Percentiles rank a stretch among this genome's conserved stretches.
phyloP scores from a whole-genome alignment of 2,888 invertebrate genomes.

The Urechis unicinctus region DNA sequence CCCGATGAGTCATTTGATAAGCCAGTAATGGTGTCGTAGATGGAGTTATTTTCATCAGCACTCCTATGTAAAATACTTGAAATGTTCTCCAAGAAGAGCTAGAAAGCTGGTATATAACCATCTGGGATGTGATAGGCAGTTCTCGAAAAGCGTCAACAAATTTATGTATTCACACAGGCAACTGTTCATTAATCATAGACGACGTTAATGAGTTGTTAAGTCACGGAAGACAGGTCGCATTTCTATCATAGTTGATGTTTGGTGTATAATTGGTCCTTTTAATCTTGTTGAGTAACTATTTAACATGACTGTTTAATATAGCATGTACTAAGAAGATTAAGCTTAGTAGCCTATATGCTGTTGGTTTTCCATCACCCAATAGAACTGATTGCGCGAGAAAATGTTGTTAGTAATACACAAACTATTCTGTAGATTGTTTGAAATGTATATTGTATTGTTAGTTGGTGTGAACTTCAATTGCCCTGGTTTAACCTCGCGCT shows the following conservation, averaged over 20 bases:
- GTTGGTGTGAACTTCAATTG: too few species aligned
- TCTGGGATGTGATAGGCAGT: constrained; percentile 7
- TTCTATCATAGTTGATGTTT: too few species aligned
- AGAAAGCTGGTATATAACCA: constrained; percentile 8
- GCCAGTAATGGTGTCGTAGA: too few species aligned
- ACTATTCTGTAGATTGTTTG: too few species aligned
- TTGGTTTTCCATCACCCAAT: constrained; percentile 22
- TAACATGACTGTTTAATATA: constrained; percentile 18
- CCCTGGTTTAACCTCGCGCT: constrained; percentile 19
- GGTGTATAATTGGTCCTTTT: constrained; percentile 15
- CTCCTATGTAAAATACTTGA: too few species aligned
- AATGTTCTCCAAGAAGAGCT: constrained; percentile 12
- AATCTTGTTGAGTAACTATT: too few species aligned
- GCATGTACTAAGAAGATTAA: constrained; percentile 18
- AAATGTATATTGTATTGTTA: too few species aligned
- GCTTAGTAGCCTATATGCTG: constrained; percentile 19
- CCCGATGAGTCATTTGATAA: too few species aligned
- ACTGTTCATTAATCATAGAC: too few species aligned
- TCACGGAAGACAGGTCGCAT: constrained; percentile 22
- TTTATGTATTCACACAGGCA: constrained; percentile 21
- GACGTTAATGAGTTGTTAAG: constrained; percentile 19
- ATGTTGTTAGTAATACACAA: too few species aligned
- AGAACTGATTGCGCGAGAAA: constrained; percentile 20
- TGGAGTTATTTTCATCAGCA: too few species aligned
- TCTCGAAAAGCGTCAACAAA: constrained; percentile 10